phyloP scores from a whole-genome alignment of 2,888 invertebrate species.

The Archaeoteleia sp. region DNA sequence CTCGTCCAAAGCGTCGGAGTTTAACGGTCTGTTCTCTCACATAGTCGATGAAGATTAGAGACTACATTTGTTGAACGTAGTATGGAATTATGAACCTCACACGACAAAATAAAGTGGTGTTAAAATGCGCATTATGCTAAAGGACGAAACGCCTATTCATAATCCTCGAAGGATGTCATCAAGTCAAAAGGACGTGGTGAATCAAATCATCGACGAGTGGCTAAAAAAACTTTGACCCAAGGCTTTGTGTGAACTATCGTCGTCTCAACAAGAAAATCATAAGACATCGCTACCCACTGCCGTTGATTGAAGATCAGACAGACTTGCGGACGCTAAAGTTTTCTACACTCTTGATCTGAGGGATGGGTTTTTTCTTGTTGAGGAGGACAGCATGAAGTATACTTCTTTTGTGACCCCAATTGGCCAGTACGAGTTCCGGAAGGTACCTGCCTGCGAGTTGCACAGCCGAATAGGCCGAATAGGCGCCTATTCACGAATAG shows the following conservation, averaged over 20 bases:
- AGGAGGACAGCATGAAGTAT: constrained; percentile 1
- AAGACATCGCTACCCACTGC: too few relatives aligned
- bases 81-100: constrained; percentile 38
- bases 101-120: constrained; percentile 36
- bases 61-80: too few relatives aligned
- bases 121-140: constrained; percentile 50
- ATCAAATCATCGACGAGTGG: constrained; percentile 50
- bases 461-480: too few relatives aligned
- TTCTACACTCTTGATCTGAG: constrained; percentile 54
- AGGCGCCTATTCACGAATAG: too few relatives aligned
- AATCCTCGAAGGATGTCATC: constrained; percentile 47
- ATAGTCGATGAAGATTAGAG: too few relatives aligned
- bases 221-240: constrained; percentile 50
- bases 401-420: constrained; percentile 1
- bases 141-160: constrained; percentile 53
- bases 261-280: constrained; percentile 51
- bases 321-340: constrained; percentile 43
- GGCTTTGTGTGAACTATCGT: constrained; percentile 58
- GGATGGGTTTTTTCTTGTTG: constrained; percentile 35
- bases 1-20: too few relatives aligned
- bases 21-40: too few relatives aligned
- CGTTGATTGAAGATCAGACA: too few relatives aligned
- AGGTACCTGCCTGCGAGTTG: constrained; percentile 39
- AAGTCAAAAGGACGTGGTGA: constrained; percentile 37
- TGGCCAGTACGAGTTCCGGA: constrained; percentile 7